These are phyloP conservation scores for Nothobranchius kuhntae DNA, from an alignment of 2,113 vertebrate species.

Conservation along the genomic window DNA sequence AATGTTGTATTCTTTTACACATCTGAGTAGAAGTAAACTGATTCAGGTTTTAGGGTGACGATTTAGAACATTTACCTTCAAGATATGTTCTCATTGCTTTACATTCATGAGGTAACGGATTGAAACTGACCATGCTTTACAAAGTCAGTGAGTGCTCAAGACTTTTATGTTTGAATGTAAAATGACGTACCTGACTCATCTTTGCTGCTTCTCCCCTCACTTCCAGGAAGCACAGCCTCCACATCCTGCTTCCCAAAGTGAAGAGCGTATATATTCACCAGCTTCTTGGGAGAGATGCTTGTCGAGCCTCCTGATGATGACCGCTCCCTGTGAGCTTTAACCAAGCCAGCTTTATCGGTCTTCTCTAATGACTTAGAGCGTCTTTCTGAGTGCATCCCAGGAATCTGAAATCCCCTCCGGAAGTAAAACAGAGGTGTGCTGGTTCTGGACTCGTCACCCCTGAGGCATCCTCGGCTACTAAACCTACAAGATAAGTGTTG, in stretches of 20 bases:
- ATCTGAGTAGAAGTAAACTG: no score
- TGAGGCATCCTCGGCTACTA: conserved; percentile 61
- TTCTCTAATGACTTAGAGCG: conserved; percentile 83
- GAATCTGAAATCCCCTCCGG: conserved; percentile 56
- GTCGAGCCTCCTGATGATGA: conserved; percentile 74
- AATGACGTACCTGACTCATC: conserved; percentile 76
- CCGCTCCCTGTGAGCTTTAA: conserved; percentile 72
- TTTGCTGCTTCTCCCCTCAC: conserved; percentile 72
- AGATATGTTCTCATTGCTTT: no score
- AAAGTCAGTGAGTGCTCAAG: no score
- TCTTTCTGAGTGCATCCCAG: conserved; percentile 66
- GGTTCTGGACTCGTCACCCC: conserved; percentile 57
- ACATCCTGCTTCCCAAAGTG: conserved; percentile 76
- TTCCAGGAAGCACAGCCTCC: conserved; percentile 61
- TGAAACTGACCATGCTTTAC: no score
- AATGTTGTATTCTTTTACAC: no score
- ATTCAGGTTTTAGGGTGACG: no score
- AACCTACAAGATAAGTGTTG: conserved; percentile 63
- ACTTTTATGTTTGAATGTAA: no score
- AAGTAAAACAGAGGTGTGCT: conserved; percentile 65
- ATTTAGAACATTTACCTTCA: no score
- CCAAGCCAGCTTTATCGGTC: conserved; percentile 70
- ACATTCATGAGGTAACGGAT: no score
- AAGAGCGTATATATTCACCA: conserved; percentile 76
- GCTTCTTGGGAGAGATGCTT: conserved; percentile 70